Evolutionary conservation across 2,888 invertebrate genomes (phyloP), one percentile per base, ranked within the genome.

Genomic region (Epinotia brunnichana): DNA sequence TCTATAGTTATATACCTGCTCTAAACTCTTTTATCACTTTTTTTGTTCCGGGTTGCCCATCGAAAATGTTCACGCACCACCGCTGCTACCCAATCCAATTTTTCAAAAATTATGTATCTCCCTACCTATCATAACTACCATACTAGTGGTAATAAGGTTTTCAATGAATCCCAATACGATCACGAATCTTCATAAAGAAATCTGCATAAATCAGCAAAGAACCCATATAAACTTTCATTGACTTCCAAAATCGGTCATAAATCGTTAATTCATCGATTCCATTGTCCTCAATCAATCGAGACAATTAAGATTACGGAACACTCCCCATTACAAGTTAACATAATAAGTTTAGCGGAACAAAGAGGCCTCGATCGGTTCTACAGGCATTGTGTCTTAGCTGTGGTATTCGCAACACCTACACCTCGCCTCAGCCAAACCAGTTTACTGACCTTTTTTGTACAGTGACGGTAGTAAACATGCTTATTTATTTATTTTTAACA

Each of bases 301-400:
- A 35, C 19, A 19, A 64, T 64, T 64, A 54, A 64, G 64, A 64
- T 64, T 64, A 64, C 7, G 35, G 29, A 64, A 53, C 63, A 61
- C 39, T 54, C 39, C 53, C 53, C 35, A 64, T 64, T 53, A 39
- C 35, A 54, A 39, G 64, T 54, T 54, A 53, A 53, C 64, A 64
- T 64, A 53, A 64, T 64, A 64, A 64, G 64, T 64, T 63, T 51
- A 29, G 48, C 44, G 48, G 64, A 64, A 64, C 64, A 64, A 64
- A 39, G 64, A 53, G 35, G 35, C 7, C 21, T 13, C 48, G 51
- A 17, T 24, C 29, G 51, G 63, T 13, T 29, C 17, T 9, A 11
- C 29, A 61, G 53, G 53, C 53, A 19, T 53, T 64, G 63, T 53
- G 53, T 39, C 29, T n/a, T 44, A 13, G 15, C 4, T 17, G 59